A percentile compares a stretch with the other conserved stretches of the same genome.
These are phyloP conservation scores for Sphaerophoria taeniata DNA, from an alignment of 2,888 invertebrate species.

Conservation along the genomic window DNA sequence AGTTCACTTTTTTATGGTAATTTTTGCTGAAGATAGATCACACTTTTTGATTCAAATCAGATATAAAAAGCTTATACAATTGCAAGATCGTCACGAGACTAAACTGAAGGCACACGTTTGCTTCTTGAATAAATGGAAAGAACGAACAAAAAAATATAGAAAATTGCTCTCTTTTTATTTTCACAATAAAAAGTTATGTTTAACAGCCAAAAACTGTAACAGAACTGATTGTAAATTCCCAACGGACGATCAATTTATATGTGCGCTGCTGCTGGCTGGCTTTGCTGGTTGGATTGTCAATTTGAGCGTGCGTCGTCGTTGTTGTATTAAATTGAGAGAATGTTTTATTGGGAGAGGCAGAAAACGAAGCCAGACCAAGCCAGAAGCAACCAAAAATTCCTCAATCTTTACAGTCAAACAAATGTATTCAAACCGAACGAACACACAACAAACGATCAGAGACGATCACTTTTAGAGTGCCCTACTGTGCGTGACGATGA, in stretches of 20 bases:
- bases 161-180: conserved; percentile 27
- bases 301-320: conserved; percentile 25
- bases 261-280: conserved; percentile 32
- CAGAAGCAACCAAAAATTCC: conserved; percentile 63
- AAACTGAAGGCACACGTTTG: conserved; percentile 28
- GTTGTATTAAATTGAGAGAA: conserved; percentile 17
- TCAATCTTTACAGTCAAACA: conserved; percentile 54
- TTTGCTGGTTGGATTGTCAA: conserved; percentile 37
- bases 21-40: conserved; percentile 10
- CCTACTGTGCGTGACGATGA: conserved; percentile 35
- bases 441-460: conserved; percentile 46
- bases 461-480: conserved; percentile 31
- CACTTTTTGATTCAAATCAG: conserved; percentile 4
- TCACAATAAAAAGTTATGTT: conserved; percentile 77
- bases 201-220: conserved; percentile 81
- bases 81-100: conserved; percentile 37
- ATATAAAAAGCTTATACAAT: neutral
- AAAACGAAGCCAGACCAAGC: conserved; percentile 31
- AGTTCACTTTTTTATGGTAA: neutral
- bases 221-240: conserved; percentile 78
- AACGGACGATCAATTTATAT: conserved; percentile 79
- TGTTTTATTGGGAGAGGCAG: conserved; percentile 10
- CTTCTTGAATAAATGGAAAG: conserved; percentile 3
- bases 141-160: neutral
- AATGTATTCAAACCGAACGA: conserved; percentile 68